Evolutionary conservation across 2,797 vertebrate species (phyloP), one percentile per base, ranked within the genome.

Genomic region (Microcaecilia unicolor): DNA sequence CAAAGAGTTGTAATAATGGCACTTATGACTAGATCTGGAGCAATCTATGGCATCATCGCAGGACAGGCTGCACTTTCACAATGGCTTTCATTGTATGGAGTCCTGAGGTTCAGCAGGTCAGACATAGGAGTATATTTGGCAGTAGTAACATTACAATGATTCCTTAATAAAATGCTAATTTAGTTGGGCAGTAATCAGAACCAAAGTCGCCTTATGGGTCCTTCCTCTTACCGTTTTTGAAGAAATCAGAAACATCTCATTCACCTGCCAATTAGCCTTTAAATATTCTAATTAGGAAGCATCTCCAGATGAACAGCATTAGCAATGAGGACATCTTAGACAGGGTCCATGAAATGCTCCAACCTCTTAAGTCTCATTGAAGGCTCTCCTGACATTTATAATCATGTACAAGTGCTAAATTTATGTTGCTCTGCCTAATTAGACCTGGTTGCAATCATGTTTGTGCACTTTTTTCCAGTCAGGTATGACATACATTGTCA

Each of bases 251-350:
- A 78, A 80, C 67, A 70, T 79, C 77, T 84, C 58, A 61, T 80
- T 84, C 83, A 86, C 82, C 84, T 87, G 75, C 80, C 86, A 86
- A 87, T 92, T 87, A 89, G 86, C 48, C 62, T 76, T 81, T 84
- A 88, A 88, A 89, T 86, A 89, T 86, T 82, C 85, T 85, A 89
- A 91, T 93, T 88, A 91, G 84, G 67, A 72, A 72, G 41, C 56
- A 70, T 71, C 48, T 71, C 63, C 63, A 76, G 81, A 78, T 84
- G 80, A 83, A 70, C 66, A 64, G 75, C 77, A 81, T 83, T 74
- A 82, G 76, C 75, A 75, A 68, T 59, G 69, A 78, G 74, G 77
- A 69, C 55, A 35, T 54, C 62, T 58, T 43, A 52, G 29, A 53
- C 65, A 44, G 57, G 46, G 54, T 51, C 45, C 57, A 44, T 36